Conservation (phyloP, 2,113 vertebrate genomes). For the Grammomys dolichurus region DNA sequence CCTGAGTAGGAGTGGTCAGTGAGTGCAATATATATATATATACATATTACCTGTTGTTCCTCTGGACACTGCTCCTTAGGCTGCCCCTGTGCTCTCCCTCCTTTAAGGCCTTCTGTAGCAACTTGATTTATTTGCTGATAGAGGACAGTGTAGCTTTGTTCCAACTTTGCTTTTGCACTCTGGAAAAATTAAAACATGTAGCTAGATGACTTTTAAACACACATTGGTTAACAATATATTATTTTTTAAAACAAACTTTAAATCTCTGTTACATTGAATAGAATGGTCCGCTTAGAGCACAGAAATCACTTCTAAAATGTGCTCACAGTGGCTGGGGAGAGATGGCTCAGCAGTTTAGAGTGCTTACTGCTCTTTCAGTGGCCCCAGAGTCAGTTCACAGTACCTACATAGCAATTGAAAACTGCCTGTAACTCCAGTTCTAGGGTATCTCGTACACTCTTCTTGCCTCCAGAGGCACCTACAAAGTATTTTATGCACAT, state of each 20-base stretch:
- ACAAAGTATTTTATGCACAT: not conserved
- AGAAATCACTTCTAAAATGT: not conserved
- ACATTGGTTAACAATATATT: not conserved
- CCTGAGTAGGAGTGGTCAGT: not conserved
- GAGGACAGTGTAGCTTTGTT: not conserved
- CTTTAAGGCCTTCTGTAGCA: not conserved
- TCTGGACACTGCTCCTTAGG: rapidly evolving
- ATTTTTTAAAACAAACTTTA: not conserved
- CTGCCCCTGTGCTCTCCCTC: not conserved
- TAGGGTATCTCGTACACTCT: not conserved
- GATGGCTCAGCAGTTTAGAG: not conserved
- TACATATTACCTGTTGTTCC: not conserved
- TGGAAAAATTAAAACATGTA: not conserved
- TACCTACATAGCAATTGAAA: not conserved
- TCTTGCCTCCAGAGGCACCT: not conserved
- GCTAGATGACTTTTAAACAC: not conserved
- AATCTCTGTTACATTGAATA: not conserved
- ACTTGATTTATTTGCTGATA: not conserved
- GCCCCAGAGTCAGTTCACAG: not conserved
- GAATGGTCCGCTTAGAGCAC: not conserved
- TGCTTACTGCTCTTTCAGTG: not conserved
- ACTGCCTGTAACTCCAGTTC: not conserved
- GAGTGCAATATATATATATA: rapidly evolving
- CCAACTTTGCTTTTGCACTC: not conserved
- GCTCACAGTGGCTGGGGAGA: not conserved